Evolutionary conservation across 2,797 vertebrate genomes (phyloP).

Genomic region (Chloroceryle amazona): DNA sequence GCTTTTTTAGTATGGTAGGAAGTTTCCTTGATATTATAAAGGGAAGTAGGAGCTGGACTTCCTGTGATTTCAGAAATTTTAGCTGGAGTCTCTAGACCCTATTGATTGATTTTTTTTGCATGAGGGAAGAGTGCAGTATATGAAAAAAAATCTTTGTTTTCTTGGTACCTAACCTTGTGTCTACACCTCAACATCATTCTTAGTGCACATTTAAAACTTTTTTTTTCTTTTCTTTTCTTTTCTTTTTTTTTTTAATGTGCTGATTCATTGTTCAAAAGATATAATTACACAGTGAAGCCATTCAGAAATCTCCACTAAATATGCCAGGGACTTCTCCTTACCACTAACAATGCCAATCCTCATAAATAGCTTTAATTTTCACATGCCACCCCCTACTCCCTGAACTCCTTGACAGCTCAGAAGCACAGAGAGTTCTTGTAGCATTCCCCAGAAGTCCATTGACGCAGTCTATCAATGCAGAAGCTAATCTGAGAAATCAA

Average conservation of each 20-base stretch:
- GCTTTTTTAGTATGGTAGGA: not conserved
- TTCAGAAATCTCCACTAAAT: conserved; percentile 21
- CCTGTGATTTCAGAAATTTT: not conserved
- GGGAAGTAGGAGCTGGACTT: not conserved
- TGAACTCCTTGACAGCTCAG: conserved; percentile 2
- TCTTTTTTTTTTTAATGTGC: not conserved
- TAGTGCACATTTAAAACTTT: not conserved
- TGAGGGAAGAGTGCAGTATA: not conserved
- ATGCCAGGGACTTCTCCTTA: not conserved
- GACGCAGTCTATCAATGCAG: not conserved
- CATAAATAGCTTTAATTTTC: conserved; percentile 35
- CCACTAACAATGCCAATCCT: not conserved
- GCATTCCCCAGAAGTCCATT: not conserved
- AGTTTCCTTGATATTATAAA: not conserved
- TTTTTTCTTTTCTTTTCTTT: not conserved
- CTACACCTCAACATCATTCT: not conserved
- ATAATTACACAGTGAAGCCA: not conserved
- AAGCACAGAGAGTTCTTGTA: not conserved
- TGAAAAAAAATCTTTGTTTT: not conserved
- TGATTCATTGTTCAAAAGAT: conserved; percentile 11
- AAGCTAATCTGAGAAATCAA: not conserved
- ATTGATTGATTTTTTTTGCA: not conserved
- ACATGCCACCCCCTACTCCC: not conserved
- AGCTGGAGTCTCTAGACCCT: not conserved
- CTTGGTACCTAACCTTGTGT: not conserved